Evolutionary conservation across 2,113 vertebrate genomes (phyloP).

Genomic region (Cariama cristata): DNA sequence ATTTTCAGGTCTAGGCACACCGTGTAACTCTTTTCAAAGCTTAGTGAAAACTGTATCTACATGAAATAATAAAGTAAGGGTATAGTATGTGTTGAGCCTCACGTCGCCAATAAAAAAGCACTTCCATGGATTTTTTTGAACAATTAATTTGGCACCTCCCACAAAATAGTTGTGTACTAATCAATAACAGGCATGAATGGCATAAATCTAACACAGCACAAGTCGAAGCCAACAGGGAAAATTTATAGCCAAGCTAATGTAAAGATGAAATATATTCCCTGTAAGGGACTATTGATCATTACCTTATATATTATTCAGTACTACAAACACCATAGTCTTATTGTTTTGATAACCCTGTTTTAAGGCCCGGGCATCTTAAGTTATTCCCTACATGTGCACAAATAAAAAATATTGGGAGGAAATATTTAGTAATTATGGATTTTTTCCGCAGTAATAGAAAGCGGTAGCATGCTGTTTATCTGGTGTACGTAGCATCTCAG

Average conservation of each 20-base stretch:
- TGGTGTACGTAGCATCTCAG: background rate
- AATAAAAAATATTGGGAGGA: background rate
- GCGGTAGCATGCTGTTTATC: background rate
- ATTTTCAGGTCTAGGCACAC: background rate
- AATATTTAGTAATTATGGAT: background rate
- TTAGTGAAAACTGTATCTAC: constrained; percentile 48
- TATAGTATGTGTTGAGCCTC: constrained; percentile 43
- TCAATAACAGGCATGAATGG: constrained; percentile 51
- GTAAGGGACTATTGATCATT: constrained; percentile 42
- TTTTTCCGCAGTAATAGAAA: background rate
- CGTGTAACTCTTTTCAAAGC: constrained; percentile 3
- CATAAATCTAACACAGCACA: constrained; percentile 52
- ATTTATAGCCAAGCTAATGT: constrained; percentile 18
- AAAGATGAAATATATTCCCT: constrained; percentile 56
- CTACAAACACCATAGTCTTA: constrained; percentile 16
- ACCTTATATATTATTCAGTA: constrained; percentile 54
- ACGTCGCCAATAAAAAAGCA: constrained; percentile 73
- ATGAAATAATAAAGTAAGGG: constrained; percentile 47
- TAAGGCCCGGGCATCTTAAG: background rate
- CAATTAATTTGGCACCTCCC: constrained; percentile 75
- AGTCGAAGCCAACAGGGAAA: constrained; percentile 45
- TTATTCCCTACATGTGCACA: background rate
- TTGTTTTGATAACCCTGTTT: constrained; percentile 6
- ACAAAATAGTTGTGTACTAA: constrained; percentile 52
- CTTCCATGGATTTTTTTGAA: constrained; percentile 67